Base-by-base conservation (phyloP, 2,113 vertebrate species). In the Myiopsitta monachus region DNA sequence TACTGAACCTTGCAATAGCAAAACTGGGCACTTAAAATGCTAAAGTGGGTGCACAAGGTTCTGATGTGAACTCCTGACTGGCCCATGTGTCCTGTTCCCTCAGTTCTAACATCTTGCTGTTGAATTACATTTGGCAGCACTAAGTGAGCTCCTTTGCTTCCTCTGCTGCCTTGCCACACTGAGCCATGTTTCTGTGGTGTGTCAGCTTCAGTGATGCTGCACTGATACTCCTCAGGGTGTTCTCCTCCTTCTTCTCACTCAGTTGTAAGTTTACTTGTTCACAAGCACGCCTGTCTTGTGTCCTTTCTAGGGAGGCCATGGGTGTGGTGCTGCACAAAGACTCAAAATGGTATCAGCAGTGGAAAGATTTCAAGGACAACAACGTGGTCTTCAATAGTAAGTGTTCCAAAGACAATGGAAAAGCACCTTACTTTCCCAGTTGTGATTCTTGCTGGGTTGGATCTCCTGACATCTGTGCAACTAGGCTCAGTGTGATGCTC, bases 311-410 rank as follows among this genome's bases (percentile, higher is more conserved):
- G 97, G 99, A 99, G 73, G 99, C 99, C 10, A 97, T 98, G 98
- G 99, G 99, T 3, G 96, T 99, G 18, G 99, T 99, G 88, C 97
- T 99, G 39, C 99, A 99, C 95, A 99, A 99, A 85, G 99, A 99
- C 97, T 99, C 99, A 12, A 99, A 98, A 61, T 99, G 99, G 99
- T 99, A 98, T 96, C 99, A 99, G 94, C 99, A 99, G 96, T 99
- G 99, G 99, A 99, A 99, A 77, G 99, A 99, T 79, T 99, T 99
- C 97, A 99, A 98, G 97, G 99, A 99, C 97, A 99, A 99, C 98
- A 99, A 99, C 1, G 97, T 98, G 51, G 99, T 99, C 38, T 99
- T 99, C 95, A 99, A 99, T 84, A 98, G 99, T 99, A 98, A 99
- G 99, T 98, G 18, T 61, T 17, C 31, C 21, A 6, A 6, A 11